Evolutionary conservation across 2,113 vertebrate genomes (phyloP).

Genomic region (Gavialis gangeticus): DNA sequence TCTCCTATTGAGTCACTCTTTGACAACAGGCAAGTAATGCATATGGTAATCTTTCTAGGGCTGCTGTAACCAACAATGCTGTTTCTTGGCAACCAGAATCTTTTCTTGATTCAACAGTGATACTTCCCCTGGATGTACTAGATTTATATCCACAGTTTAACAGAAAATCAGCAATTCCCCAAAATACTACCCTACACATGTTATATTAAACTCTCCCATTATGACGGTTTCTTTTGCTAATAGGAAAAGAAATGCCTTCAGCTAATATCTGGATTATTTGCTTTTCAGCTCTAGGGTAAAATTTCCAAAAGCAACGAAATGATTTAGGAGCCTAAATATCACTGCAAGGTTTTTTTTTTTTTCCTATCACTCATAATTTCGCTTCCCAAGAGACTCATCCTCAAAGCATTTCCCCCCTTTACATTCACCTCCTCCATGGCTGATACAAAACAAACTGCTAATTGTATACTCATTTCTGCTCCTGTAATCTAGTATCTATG

Average conservation of each 20-base stretch:
- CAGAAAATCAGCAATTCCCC: background rate
- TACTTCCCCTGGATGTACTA: background rate
- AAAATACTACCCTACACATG: background rate
- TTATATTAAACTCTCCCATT: background rate
- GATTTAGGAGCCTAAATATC: background rate
- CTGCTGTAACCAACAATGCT: background rate
- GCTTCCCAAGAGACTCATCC: background rate
- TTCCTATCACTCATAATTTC: background rate
- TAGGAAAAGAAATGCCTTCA: background rate
- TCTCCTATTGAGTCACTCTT: background rate
- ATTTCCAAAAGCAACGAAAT: background rate
- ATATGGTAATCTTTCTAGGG: background rate
- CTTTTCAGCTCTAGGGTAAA: background rate
- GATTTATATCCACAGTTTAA: background rate
- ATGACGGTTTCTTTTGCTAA: background rate
- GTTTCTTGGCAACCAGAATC: background rate
- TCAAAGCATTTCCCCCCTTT: background rate
- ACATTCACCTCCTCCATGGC: background rate
- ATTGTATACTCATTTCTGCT: conserved; percentile 24
- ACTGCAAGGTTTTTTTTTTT: background rate
- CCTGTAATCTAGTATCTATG: background rate
- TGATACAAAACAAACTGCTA: background rate
- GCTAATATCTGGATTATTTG: background rate
- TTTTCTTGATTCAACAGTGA: background rate
- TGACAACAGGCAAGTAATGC: background rate